Conservation (phyloP, 2,888 invertebrate genomes). For the Standfussiana lucernea region DNA sequence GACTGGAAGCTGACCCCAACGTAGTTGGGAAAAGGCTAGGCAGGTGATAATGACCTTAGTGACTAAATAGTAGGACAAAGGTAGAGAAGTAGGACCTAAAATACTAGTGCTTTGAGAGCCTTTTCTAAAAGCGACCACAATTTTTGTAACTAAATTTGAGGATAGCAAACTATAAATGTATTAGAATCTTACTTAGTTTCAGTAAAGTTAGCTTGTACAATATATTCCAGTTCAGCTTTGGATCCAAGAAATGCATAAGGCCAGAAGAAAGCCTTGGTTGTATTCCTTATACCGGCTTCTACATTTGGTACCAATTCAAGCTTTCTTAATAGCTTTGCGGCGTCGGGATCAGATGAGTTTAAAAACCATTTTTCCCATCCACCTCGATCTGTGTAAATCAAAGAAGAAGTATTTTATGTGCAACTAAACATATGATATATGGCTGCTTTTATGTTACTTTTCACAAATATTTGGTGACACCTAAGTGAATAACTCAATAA, state of each 20-base stretch:
- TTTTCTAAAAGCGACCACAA: not conserved
- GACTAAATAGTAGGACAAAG: not conserved
- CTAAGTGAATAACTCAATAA: not conserved
- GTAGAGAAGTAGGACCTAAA: not conserved
- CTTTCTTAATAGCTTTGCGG: conserved; percentile 91
- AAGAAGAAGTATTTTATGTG: not conserved
- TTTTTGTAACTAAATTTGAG: too few relatives aligned
- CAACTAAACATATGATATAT: not conserved
- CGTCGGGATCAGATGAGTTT: conserved; percentile 92
- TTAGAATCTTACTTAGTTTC: conserved; percentile 80
- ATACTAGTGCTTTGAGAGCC: not conserved
- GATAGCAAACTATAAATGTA: not conserved
- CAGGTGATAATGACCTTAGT: not conserved
- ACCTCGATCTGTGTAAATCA: conserved; percentile 90
- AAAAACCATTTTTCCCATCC: conserved; percentile 95
- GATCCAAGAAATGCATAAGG: conserved; percentile 95
- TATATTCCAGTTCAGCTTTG: conserved; percentile 92
- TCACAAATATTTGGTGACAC: not conserved
- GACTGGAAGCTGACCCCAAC: not conserved
- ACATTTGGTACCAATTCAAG: conserved; percentile 93
- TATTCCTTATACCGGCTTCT: conserved; percentile 93
- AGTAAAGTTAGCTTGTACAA: conserved; percentile 93
- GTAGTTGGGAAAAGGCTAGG: not conserved
- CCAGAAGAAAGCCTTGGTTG: conserved; percentile 94
- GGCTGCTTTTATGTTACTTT: not conserved